phyloP scores from a whole-genome alignment of 2,113 vertebrate species.

The Hyaena hyaena region DNA sequence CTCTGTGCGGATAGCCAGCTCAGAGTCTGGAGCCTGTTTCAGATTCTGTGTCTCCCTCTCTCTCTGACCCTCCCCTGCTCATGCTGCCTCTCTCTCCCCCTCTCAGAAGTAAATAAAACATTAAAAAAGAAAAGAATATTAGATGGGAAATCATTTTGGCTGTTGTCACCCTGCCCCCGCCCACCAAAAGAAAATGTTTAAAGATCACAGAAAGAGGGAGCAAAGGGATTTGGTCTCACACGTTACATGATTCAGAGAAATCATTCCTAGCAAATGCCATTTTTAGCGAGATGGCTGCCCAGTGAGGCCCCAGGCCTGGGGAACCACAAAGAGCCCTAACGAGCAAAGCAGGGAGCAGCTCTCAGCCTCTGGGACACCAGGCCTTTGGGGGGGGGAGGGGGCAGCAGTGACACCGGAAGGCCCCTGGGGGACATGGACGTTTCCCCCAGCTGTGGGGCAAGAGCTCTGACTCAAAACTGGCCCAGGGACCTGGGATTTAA shows the following conservation, averaged over 20 bases:
- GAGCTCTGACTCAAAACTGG: background rate
- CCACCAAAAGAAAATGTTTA: background rate
- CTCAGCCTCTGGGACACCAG: background rate
- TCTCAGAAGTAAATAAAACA: no score
- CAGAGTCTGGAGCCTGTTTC: no score
- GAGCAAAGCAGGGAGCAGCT: background rate
- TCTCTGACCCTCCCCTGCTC: no score
- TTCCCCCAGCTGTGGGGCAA: background rate
- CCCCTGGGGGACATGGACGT: background rate
- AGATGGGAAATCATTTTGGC: background rate
- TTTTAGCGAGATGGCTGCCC: background rate
- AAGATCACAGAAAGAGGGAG: background rate
- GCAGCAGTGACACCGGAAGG: background rate
- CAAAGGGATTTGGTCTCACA: background rate
- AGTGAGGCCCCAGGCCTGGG: background rate
- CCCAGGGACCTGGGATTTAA: background rate
- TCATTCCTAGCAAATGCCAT: background rate
- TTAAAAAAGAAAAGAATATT: background rate
- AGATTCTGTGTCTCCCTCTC: no score
- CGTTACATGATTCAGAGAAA: background rate
- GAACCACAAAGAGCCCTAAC: fast-evolving
- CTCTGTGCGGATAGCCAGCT: no score
- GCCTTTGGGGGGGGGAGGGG: fast-evolving
- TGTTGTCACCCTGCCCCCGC: background rate
- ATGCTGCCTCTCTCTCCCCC: no score